Evolutionary conservation across 2,888 invertebrate genomes (phyloP).

Genomic region (Prionchulus punctatus): DNA sequence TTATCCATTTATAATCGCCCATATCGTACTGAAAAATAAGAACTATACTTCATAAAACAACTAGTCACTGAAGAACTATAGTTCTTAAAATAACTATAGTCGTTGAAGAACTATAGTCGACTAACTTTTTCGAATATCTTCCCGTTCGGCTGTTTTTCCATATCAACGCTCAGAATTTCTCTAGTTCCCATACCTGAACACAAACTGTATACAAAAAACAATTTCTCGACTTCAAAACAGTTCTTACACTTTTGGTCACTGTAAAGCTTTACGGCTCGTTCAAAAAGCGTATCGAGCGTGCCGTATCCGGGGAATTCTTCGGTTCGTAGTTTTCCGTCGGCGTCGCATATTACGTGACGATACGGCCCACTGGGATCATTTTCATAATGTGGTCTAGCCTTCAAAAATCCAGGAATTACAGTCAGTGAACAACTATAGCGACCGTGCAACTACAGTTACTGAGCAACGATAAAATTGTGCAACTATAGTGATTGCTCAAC

Average conservation of each 20-base stretch:
- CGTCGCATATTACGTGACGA: too few species aligned
- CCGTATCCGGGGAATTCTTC: background rate
- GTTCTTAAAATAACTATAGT: background rate
- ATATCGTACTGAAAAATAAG: constrained; percentile 54
- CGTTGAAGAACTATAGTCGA: background rate
- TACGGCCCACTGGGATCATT: too few species aligned
- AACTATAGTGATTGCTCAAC: too few species aligned
- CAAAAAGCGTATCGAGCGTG: background rate
- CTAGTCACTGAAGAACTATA: background rate
- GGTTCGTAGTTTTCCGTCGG: background rate
- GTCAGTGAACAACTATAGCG: too few species aligned
- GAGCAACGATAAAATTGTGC: too few species aligned
- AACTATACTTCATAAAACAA: background rate
- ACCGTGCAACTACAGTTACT: too few species aligned
- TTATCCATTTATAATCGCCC: constrained; percentile 80
- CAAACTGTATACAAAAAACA: background rate
- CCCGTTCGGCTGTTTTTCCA: constrained; percentile 83
- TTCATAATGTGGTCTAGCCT: too few species aligned
- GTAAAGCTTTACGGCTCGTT: background rate
- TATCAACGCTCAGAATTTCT: constrained; percentile 52
- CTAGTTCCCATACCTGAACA: constrained; percentile 1
- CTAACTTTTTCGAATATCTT: constrained; percentile 89
- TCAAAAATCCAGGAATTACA: too few species aligned
- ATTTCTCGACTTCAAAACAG: background rate
- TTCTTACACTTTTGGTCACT: background rate